A percentile compares a stretch with the other conserved stretches of the same genome.
phyloP scores from a whole-genome alignment of 2,888 invertebrate genomes.

The Limnephilus lunatus region DNA sequence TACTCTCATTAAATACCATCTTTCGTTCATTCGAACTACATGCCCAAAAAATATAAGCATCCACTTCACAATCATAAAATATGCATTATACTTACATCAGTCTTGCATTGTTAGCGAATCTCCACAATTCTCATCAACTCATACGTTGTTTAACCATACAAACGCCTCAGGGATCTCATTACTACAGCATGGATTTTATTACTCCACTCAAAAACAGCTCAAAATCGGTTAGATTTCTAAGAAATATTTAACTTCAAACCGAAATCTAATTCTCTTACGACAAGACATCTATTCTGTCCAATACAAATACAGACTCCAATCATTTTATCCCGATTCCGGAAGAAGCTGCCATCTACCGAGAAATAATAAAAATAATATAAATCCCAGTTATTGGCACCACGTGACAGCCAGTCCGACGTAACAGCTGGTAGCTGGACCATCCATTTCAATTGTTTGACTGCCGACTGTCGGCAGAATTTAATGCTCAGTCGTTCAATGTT shows the following conservation, averaged over 20 bases:
- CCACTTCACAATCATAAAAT: no score
- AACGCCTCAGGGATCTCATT: no score
- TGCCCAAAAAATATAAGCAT: no score
- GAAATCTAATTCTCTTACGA: not conserved
- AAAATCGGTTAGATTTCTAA: not conserved
- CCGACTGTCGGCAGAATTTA: not conserved
- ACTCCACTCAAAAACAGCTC: no score
- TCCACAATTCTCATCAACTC: no score
- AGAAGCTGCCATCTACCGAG: conserved; percentile 18
- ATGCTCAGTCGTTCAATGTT: not conserved
- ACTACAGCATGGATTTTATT: no score
- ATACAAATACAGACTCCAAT: not conserved
- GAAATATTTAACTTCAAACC: not conserved
- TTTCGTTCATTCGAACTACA: no score
- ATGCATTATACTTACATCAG: no score
- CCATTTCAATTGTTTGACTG: conserved; percentile 12
- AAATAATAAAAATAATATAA: conserved; percentile 20
- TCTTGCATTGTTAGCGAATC: no score
- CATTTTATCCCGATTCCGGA: not conserved
- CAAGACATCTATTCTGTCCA: not conserved
- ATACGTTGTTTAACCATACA: no score
- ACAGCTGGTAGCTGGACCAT: conserved; percentile 21
- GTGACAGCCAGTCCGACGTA: conserved; percentile 12
- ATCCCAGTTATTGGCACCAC: conserved; percentile 31
- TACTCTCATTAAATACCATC: no score